Conservation (phyloP, 2,888 invertebrate species). For the Drosophila neonasuta region DNA sequence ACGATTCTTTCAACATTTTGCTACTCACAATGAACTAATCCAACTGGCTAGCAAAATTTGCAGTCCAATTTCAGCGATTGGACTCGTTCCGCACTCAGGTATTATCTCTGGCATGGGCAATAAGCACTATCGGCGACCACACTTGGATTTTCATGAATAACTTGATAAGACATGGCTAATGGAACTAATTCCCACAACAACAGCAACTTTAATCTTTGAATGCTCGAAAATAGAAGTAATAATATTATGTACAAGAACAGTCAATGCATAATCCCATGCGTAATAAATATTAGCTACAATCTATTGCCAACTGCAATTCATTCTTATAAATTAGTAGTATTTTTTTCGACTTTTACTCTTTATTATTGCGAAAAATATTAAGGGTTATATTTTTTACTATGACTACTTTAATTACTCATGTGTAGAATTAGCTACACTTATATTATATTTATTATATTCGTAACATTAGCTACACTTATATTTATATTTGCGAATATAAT, state of each 20-base stretch:
- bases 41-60: constrained; percentile 39
- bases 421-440: too few species aligned
- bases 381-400: too few species aligned
- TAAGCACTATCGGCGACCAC: constrained; percentile 55
- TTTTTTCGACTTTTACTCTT: neutral
- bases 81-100: constrained; percentile 13
- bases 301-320: neutral
- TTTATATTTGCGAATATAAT: too few species aligned
- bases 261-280: constrained; percentile 3
- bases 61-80: constrained; percentile 9
- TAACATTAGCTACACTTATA: too few species aligned
- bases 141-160: constrained; percentile 58
- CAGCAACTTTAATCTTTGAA: constrained; percentile 16
- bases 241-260: constrained; percentile 1
- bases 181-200: constrained; percentile 45
- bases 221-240: constrained; percentile 10
- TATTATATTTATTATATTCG: too few species aligned
- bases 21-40: constrained; percentile 16
- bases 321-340: neutral
- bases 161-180: constrained; percentile 59
- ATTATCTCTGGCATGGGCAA: constrained; percentile 37
- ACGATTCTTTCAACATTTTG: constrained; percentile 37
- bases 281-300: constrained; percentile 12
- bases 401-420: too few species aligned
- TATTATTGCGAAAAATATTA: too few species aligned